Evolutionary conservation across 2,113 vertebrate species (phyloP).

Genomic region (Plecotus auritus): DNA sequence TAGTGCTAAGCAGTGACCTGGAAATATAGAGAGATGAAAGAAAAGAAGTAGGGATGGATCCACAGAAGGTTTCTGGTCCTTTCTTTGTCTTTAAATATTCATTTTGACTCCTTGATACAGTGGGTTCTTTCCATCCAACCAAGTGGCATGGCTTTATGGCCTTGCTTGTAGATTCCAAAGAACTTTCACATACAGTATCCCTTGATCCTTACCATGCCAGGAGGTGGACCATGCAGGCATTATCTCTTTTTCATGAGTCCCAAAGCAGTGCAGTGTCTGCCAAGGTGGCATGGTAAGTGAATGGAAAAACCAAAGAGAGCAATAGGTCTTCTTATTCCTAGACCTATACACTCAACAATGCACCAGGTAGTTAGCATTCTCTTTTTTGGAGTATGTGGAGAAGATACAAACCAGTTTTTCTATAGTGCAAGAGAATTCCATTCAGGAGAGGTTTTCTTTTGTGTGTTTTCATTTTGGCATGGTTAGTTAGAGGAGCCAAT

Average conservation of each 20-base stretch:
- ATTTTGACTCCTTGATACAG: not conserved
- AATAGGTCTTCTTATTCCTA: not conserved
- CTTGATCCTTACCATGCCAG: not conserved
- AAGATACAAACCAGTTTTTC: constrained; percentile 35
- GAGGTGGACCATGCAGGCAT: not conserved
- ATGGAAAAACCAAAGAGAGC: not conserved
- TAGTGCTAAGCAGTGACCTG: not conserved
- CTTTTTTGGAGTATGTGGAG: constrained; percentile 17
- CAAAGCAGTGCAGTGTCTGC: not conserved
- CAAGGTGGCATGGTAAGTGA: not conserved
- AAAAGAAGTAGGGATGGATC: not conserved
- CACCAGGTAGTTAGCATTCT: not conserved
- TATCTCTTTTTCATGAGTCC: not conserved
- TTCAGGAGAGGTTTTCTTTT: constrained; percentile 42
- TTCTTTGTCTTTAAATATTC: constrained; percentile 9
- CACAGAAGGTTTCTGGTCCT: not conserved
- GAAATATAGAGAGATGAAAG: not conserved
- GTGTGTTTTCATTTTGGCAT: constrained; percentile 51
- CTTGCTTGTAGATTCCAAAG: constrained; percentile 33
- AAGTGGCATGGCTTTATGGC: not conserved
- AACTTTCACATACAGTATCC: not conserved
- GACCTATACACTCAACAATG: not conserved
- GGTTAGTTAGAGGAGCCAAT: constrained; percentile 31
- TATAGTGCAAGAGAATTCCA: constrained; percentile 1
- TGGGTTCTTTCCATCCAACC: not conserved